Evolutionary conservation across 2,888 invertebrate species (phyloP).

Genomic region (Esperia sulphurella): DNA sequence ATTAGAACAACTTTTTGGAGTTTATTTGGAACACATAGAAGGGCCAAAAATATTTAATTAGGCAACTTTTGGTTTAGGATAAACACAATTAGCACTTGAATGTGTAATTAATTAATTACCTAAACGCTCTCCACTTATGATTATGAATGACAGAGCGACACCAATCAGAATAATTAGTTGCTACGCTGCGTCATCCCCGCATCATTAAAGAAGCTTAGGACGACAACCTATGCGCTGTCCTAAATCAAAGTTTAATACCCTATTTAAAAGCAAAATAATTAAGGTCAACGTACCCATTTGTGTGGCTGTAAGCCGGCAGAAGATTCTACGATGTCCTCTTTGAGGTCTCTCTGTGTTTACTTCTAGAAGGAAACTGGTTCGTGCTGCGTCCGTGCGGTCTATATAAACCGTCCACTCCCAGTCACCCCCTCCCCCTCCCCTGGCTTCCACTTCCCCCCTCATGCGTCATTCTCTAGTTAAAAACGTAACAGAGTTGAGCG

Average conservation of each 20-base stretch:
- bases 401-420: slow-evolving; percentile 57
- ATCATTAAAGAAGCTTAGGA: too few species aligned
- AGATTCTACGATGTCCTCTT: slow-evolving; percentile 32
- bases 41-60: too few species aligned
- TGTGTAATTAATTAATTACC: too few species aligned
- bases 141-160: too few species aligned
- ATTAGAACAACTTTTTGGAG: too few species aligned
- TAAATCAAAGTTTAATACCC: neutral
- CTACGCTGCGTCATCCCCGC: too few species aligned
- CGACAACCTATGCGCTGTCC: too few species aligned
- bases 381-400: slow-evolving; percentile 44
- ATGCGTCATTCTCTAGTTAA: slow-evolving; percentile 53
- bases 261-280: slow-evolving; percentile 6
- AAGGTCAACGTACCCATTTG: slow-evolving; percentile 60
- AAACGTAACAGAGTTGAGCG: slow-evolving; percentile 1
- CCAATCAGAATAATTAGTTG: too few species aligned
- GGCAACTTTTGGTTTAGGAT: too few species aligned
- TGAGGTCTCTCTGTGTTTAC: slow-evolving; percentile 55
- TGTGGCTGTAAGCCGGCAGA: slow-evolving; percentile 40
- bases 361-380: slow-evolving; percentile 62
- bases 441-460: slow-evolving; percentile 19
- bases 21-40: too few species aligned
- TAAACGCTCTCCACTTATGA: too few species aligned
- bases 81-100: too few species aligned
- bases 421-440: slow-evolving; percentile 23